These are phyloP conservation scores for Conchocele bisecta DNA, from an alignment of 2,888 invertebrate species.

Conservation along the genomic window DNA sequence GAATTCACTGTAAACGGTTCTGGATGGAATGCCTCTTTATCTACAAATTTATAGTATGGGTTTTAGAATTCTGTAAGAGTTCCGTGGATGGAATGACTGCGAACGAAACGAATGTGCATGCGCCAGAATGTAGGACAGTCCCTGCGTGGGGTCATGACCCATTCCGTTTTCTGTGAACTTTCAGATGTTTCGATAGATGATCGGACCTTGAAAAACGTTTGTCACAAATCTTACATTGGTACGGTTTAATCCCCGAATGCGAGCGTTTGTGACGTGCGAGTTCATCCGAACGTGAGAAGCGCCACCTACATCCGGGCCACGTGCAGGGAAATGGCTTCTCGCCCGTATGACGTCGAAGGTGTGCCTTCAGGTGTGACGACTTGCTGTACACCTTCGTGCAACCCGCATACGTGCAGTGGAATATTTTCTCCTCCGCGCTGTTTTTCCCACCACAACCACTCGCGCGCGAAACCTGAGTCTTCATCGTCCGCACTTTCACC, in stretches of 20 bases:
- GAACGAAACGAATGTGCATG: too few species aligned
- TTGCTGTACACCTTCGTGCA: conserved; percentile 99
- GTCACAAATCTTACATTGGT: conserved; percentile 92
- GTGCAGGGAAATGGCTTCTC: conserved; percentile 85
- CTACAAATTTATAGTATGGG: too few species aligned
- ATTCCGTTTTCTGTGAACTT: conserved; percentile 83
- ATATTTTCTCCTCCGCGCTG: conserved; percentile 84
- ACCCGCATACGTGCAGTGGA: conserved; percentile 85
- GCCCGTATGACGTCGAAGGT: conserved; percentile 96
- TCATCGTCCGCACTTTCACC: conserved; percentile 62
- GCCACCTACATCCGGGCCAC: conserved; percentile 92
- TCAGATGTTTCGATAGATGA: conserved; percentile 95
- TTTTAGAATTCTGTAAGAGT: too few species aligned
- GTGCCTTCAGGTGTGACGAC: conserved; percentile 97
- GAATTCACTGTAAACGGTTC: too few species aligned
- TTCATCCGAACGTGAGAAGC: conserved; percentile 97
- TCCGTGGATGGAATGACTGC: too few species aligned
- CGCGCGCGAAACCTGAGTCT: conserved; percentile 49
- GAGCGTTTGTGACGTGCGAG: conserved; percentile 95
- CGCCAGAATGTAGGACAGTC: too few species aligned
- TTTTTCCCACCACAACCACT: conserved; percentile 48
- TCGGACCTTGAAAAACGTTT: conserved; percentile 97
- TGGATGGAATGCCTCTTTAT: too few species aligned
- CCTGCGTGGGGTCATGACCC: conserved; percentile 33
- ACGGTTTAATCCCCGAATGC: conserved; percentile 97